Base-by-base conservation (phyloP, 2,113 vertebrate species). In the Carassius gibelio region DNA sequence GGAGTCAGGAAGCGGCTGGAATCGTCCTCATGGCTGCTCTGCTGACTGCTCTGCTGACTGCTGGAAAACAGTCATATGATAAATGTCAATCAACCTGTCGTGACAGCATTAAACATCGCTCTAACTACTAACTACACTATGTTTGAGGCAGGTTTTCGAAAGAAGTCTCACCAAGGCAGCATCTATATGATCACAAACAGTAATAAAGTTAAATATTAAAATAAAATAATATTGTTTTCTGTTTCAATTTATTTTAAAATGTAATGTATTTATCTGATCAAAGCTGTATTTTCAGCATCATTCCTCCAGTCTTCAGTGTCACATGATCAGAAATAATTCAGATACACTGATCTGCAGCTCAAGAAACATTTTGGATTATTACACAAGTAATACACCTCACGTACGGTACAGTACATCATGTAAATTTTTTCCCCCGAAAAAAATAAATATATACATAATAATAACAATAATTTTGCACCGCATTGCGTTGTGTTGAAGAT, bases 11-110 rank as follows among this genome's bases (percentile, higher is more conserved):
- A 96, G 5, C 96, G 94, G 57, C 90, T 90, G 0, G 87, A 82
- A 74, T 98, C 97, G 4, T 99, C 98, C 0, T 98, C 97, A 3
- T 97, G 97, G 94, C 96, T 96, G 91, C 96, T 97, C 61, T 96
- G 96, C 87, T 94, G 95, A 89, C 95, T 98, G 89, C 96, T 97
- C 85, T 96, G 96, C 84, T 96, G 96, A 66, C 96, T 96, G 93
- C 96, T 96, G 91, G 0, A 90, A 19, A 64, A 91, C 55, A 92
- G 87, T 30, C 42, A 59, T 75, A 91, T 11, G 36, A 81, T 48
- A 48, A 48, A 48, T 11, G 9, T 87, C 86, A 89, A 36, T 88
- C 78, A 69, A 48, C 0, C 14, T 8, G 62, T n/a, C 34, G 52
- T 26, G 4, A 71, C 26, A n/a, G 36, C 48, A 30, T 8, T 2